Percentiles rank a stretch among this genome's conserved stretches.
These are phyloP conservation scores for Biston betularia DNA, from an alignment of 2,888 invertebrate species.

Conservation along the genomic window DNA sequence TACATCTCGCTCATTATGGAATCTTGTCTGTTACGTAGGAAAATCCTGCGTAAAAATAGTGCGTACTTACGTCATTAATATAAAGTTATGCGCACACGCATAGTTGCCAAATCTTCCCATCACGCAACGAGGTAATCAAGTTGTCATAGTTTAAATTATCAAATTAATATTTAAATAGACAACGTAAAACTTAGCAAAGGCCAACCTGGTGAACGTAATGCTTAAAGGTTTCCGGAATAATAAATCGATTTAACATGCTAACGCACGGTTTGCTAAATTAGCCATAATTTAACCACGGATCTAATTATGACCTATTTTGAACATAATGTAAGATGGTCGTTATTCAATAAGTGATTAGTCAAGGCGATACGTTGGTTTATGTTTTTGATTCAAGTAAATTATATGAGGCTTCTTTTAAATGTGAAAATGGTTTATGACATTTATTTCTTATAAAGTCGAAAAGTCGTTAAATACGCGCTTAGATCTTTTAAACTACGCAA, in stretches of 20 bases:
- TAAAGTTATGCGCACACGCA: neutral
- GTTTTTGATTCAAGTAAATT: neutral
- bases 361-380: neutral
- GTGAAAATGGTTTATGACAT: neutral
- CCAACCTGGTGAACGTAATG: conserved; percentile 33
- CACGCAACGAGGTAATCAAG: conserved; percentile 35
- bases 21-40: no score
- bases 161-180: conserved; percentile 26
- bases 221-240: conserved; percentile 35
- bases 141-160: conserved; percentile 29
- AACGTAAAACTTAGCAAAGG: conserved; percentile 32
- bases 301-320: conserved; percentile 9
- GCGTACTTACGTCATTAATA: neutral
- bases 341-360: conserved; percentile 10
- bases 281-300: conserved; percentile 14
- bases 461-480: no score
- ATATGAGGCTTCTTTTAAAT: neutral
- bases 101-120: conserved; percentile 12
- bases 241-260: conserved; percentile 19
- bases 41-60: no score
- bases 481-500: no score
- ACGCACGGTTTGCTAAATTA: conserved; percentile 12
- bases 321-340: conserved; percentile 4
- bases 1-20: no score
- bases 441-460: no score